A percentile compares a stretch with the other conserved stretches of the same genome.
Conservation (phyloP, 2,888 invertebrate genomes). For the Gryllus longicercus region DNA sequence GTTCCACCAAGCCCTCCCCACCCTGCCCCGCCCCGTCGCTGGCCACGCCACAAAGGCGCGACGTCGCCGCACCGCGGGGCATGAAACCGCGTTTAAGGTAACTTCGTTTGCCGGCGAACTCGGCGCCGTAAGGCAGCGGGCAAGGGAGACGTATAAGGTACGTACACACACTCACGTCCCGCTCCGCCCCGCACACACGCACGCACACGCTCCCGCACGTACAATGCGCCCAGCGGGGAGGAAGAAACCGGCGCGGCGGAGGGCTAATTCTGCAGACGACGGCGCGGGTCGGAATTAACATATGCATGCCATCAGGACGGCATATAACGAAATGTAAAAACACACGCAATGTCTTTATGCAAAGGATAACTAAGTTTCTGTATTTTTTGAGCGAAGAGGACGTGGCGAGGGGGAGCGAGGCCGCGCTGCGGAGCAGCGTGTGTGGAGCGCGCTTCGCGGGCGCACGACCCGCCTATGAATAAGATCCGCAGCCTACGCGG, state of each 20-base stretch:
- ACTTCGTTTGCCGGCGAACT: neutral
- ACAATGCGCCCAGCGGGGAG: neutral
- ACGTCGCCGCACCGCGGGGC: neutral
- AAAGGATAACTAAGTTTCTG: neutral
- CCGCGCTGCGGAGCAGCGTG: too few species aligned
- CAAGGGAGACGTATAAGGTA: neutral
- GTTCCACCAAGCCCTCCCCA: too few species aligned
- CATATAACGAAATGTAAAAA: constrained; percentile 11
- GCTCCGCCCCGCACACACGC: neutral
- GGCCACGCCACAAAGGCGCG: neutral
- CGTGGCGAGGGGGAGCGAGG: neutral
- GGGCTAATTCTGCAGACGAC: neutral
- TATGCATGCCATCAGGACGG: neutral
- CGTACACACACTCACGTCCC: neutral
- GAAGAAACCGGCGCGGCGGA: neutral
- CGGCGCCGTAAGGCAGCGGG: neutral
- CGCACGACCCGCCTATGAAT: too few species aligned
- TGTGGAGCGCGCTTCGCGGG: too few species aligned
- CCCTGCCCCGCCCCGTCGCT: too few species aligned
- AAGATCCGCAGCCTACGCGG: too few species aligned
- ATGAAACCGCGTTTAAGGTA: neutral
- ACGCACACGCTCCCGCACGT: neutral
- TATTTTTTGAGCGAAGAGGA: neutral
- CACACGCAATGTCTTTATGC: constrained; percentile 7
- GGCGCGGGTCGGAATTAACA: neutral